phyloP scores from a whole-genome alignment of 1,140 invertebrate genomes.

The Galendromus occidentalis region DNA sequence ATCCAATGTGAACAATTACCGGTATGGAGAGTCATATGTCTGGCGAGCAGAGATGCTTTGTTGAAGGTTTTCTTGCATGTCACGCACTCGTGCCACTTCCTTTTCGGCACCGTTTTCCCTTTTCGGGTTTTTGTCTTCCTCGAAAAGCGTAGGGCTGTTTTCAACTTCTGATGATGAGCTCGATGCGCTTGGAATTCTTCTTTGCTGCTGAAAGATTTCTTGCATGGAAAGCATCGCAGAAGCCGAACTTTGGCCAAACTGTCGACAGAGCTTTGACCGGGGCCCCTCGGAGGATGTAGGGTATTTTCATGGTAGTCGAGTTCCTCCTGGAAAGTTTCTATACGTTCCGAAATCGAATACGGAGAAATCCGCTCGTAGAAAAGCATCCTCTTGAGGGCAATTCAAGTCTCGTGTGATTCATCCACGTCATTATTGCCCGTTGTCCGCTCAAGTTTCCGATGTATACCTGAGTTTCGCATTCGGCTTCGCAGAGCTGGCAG shows the following conservation, averaged over 20 bases:
- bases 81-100: not conserved
- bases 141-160: not conserved
- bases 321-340: not conserved
- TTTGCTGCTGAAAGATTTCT: not conserved
- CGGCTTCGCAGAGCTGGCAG: not conserved
- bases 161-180: not conserved
- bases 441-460: not conserved
- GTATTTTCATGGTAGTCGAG: not conserved
- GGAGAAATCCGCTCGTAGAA: not conserved
- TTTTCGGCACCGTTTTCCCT: not conserved
- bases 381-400: not conserved
- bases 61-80: not conserved
- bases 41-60: slow-evolving; percentile 3
- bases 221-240: not conserved
- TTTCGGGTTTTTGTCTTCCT: not conserved
- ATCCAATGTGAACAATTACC: not conserved
- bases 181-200: not conserved
- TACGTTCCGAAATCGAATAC: not conserved
- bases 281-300: not conserved
- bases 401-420: not conserved
- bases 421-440: not conserved
- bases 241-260: not conserved
- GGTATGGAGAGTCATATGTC: not conserved
- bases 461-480: not conserved
- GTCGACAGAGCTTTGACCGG: not conserved